A percentile compares a stretch with the other conserved stretches of the same genome.
These are phyloP conservation scores for Torymus texanus DNA, from an alignment of 2,888 invertebrate genomes.

Conservation along the genomic window DNA sequence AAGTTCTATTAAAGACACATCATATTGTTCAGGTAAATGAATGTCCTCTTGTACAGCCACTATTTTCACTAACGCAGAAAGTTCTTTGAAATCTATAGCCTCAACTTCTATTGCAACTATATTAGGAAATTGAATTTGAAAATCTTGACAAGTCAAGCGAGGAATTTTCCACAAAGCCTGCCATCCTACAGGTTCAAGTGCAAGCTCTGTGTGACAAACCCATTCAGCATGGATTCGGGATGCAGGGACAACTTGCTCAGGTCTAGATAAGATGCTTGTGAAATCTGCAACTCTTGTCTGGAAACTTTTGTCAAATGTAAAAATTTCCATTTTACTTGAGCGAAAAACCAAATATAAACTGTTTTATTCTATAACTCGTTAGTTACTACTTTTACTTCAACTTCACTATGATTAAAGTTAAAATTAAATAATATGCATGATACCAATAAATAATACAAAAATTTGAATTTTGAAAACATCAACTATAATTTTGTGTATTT, in stretches of 20 bases:
- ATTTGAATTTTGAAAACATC: no score
- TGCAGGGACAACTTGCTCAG: slow-evolving; percentile 74
- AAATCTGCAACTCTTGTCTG: slow-evolving; percentile 78
- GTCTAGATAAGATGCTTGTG: slow-evolving; percentile 76
- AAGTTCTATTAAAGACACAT: slow-evolving; percentile 79
- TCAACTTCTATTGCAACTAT: slow-evolving; percentile 79
- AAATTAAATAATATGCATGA: no score
- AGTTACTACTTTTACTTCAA: no score
- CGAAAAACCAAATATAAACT: no score
- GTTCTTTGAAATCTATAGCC: slow-evolving; percentile 77
- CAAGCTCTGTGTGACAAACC: slow-evolving; percentile 78
- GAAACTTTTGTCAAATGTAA: slow-evolving; percentile 78
- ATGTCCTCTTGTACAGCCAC: slow-evolving; percentile 82
- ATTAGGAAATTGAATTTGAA: slow-evolving; percentile 81
- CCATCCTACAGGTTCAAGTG: slow-evolving; percentile 82
- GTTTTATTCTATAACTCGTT: no score
- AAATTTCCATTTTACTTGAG: slow-evolving; percentile 77
- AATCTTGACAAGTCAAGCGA: slow-evolving; percentile 79
- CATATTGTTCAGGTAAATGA: slow-evolving; percentile 78
- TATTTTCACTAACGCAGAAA: slow-evolving; percentile 79
- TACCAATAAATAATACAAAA: no score
- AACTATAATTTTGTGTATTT: no score
- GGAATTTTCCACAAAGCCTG: slow-evolving; percentile 84
- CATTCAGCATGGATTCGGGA: slow-evolving; percentile 78
- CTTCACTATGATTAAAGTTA: no score